Conservation (phyloP, 1,140 invertebrate species). For the Drosophila novamexicana region DNA sequence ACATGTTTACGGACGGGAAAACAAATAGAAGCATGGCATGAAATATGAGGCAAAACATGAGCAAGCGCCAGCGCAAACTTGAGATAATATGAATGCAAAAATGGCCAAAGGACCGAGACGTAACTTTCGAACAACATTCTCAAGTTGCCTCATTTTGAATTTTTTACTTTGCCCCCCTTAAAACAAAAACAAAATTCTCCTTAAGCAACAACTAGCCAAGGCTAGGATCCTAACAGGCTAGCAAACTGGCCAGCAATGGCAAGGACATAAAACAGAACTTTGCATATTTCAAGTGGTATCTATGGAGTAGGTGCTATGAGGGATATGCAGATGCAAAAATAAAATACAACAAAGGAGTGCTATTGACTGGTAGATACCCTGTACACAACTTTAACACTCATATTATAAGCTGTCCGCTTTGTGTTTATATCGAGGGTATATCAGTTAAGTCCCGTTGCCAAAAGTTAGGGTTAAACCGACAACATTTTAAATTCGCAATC, state of each 20-base stretch:
- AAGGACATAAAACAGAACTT: slow-evolving; percentile 67
- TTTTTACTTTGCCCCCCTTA: slow-evolving; percentile 27
- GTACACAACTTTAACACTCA: not conserved
- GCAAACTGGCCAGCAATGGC: slow-evolving; percentile 44
- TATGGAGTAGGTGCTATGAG: slow-evolving; percentile 26
- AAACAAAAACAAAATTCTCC: slow-evolving; percentile 15
- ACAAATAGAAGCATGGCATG: slow-evolving; percentile 5
- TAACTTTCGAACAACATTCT: slow-evolving; percentile 63
- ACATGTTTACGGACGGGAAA: slow-evolving; percentile 26
- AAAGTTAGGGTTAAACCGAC: no score
- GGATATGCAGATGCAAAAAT: slow-evolving; percentile 8
- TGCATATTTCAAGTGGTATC: slow-evolving; percentile 69
- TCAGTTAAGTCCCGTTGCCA: no score
- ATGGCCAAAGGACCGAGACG: slow-evolving; percentile 53
- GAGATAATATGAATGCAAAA: slow-evolving; percentile 77
- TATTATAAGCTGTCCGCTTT: no score
- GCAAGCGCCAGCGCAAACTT: slow-evolving; percentile 72
- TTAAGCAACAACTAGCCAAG: slow-evolving; percentile 12
- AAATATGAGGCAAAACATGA: slow-evolving; percentile 59
- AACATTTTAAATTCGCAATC: no score
- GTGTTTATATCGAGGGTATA: no score
- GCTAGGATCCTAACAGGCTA: slow-evolving; percentile 45
- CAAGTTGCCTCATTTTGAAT: slow-evolving; percentile 45
- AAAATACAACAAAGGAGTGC: not conserved
- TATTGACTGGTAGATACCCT: not conserved